Percentiles rank a stretch among this genome's conserved stretches.
phyloP scores from a whole-genome alignment of 2,888 invertebrate genomes.

The Plebejus melissa region DNA sequence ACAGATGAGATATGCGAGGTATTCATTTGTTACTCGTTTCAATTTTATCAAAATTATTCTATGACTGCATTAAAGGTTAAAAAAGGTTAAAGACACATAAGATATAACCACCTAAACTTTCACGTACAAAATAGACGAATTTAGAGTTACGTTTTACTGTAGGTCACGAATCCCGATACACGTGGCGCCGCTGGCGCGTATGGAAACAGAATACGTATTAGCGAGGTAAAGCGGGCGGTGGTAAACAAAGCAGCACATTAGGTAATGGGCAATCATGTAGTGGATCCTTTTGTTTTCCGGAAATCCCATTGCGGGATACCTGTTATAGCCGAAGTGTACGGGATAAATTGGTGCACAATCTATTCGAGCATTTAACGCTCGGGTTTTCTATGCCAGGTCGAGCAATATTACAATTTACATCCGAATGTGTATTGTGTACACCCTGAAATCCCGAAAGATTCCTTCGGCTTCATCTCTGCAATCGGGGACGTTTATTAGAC shows the following conservation, averaged over 20 bases:
- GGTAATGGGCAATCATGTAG: constrained; percentile 24
- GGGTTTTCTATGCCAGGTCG: neutral
- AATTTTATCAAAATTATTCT: too few species aligned
- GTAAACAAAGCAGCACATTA: constrained; percentile 23
- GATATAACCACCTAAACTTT: too few species aligned
- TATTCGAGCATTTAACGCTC: neutral
- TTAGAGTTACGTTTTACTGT: neutral
- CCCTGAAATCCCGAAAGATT: neutral
- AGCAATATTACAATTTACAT: neutral
- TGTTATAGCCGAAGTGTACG: neutral
- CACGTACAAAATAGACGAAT: too few species aligned
- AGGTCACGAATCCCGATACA: neutral
- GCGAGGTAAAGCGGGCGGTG: neutral
- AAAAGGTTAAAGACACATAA: too few species aligned
- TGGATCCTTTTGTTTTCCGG: constrained; percentile 24
- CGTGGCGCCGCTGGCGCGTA: neutral
- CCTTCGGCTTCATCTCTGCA: neutral
- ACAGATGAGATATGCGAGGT: too few species aligned
- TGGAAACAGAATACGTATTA: constrained; percentile 19
- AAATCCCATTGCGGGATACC: neutral
- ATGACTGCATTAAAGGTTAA: too few species aligned
- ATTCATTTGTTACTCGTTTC: too few species aligned
- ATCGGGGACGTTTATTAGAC: neutral
- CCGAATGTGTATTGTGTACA: too few species aligned
- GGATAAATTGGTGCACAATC: neutral